Conservation (phyloP, 2,888 invertebrate species). For the Hylaea fasciaria region DNA sequence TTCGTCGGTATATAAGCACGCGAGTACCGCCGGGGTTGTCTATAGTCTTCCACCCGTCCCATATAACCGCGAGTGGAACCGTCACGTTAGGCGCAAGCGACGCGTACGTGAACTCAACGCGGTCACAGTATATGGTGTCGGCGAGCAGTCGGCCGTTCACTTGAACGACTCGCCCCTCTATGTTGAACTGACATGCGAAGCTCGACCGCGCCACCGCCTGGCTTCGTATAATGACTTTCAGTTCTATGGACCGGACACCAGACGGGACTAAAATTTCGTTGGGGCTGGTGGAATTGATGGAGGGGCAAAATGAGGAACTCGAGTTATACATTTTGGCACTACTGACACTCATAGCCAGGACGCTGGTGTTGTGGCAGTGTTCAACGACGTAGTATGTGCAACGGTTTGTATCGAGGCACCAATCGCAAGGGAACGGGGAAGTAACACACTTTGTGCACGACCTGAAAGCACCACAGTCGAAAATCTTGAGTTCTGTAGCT, state of each 20-base stretch:
- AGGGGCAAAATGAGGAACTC: conserved; percentile 97
- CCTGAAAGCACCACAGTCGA: conserved; percentile 98
- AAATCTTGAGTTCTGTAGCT: conserved; percentile 98
- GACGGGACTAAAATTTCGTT: conserved; percentile 96
- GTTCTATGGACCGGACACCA: conserved; percentile 94
- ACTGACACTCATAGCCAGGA: conserved; percentile 95
- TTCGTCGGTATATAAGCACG: conserved; percentile 96
- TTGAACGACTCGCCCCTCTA: conserved; percentile 96
- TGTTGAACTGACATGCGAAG: conserved; percentile 98
- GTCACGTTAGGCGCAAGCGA: conserved; percentile 96
- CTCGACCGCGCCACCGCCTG: conserved; percentile 97
- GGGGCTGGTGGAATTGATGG: conserved; percentile 95
- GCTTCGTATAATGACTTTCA: conserved; percentile 97
- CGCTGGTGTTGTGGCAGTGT: conserved; percentile 94
- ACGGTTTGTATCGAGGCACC: conserved; percentile 98
- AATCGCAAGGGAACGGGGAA: conserved; percentile 98
- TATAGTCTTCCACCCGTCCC: conserved; percentile 97
- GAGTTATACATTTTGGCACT: conserved; percentile 96
- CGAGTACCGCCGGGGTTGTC: conserved; percentile 98
- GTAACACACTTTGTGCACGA: conserved; percentile 98
- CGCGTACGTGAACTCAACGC: conserved; percentile 96
- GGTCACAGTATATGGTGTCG: conserved; percentile 97
- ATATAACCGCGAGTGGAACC: conserved; percentile 97
- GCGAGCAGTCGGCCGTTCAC: conserved; percentile 95
- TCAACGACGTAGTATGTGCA: conserved; percentile 98